A percentile compares a stretch with the other conserved stretches of the same genome.
Evolutionary conservation across 2,797 vertebrate species (phyloP).

Genomic region (Gymnoscopelus microlampas): DNA sequence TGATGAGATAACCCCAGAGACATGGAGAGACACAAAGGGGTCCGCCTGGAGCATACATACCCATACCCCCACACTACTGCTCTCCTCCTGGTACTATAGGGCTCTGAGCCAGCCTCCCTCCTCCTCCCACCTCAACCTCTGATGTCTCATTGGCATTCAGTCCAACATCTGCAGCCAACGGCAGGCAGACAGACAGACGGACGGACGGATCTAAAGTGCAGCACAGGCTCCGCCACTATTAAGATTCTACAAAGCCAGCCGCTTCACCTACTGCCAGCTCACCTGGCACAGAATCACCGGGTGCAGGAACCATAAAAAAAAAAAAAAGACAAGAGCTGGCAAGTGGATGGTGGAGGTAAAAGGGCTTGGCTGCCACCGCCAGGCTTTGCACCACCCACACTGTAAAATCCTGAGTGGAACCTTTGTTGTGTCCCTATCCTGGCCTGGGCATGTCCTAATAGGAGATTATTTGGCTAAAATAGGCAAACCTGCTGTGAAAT

Average conservation of each 20-base stretch:
- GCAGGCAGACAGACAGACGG: not conserved
- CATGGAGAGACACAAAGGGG: slow-evolving; percentile 34
- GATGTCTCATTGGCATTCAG: slow-evolving; percentile 79
- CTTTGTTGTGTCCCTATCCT: not conserved
- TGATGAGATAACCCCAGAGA: slow-evolving; percentile 54
- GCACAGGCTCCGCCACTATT: slow-evolving; percentile 64
- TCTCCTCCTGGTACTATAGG: slow-evolving; percentile 50
- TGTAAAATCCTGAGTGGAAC: not conserved
- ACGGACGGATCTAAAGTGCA: slow-evolving; percentile 51
- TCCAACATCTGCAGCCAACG: slow-evolving; percentile 60
- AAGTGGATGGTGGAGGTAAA: slow-evolving; percentile 18
- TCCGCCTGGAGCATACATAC: slow-evolving; percentile 40
- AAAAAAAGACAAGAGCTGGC: slow-evolving; percentile 27
- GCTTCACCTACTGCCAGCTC: slow-evolving; percentile 61
- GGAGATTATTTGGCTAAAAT: not conserved
- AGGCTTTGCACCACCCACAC: not conserved
- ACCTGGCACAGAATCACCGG: slow-evolving; percentile 62
- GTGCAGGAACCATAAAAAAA: slow-evolving; percentile 68
- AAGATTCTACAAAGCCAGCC: slow-evolving; percentile 77
- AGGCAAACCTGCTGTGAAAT: no score
- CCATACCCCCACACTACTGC: slow-evolving; percentile 19
- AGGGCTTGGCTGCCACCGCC: not conserved
- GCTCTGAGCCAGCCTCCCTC: slow-evolving; percentile 50
- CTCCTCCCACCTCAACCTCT: slow-evolving; percentile 47
- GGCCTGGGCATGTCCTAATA: not conserved